Percentiles rank a stretch among this genome's conserved stretches.
phyloP scores from a whole-genome alignment of 2,888 invertebrate genomes.

The Ptilodon capucinus region DNA sequence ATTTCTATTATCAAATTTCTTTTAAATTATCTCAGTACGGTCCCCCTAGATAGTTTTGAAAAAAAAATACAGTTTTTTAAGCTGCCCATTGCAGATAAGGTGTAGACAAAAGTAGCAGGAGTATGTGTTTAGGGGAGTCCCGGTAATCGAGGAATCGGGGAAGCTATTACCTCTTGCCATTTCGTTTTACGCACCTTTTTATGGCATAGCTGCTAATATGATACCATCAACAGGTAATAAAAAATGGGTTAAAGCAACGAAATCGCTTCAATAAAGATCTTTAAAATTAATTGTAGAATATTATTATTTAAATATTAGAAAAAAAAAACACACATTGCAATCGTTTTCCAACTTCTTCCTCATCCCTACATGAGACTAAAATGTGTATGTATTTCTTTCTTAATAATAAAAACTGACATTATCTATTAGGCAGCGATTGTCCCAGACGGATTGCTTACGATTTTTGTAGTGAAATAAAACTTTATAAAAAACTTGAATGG shows the following conservation, averaged over 20 bases:
- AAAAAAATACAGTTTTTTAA: conserved; percentile 36
- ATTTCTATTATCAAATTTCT: not conserved
- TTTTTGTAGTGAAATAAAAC: too few relatives aligned
- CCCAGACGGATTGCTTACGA: too few relatives aligned
- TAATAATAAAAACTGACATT: too few relatives aligned
- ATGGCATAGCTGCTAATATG: conserved; percentile 10
- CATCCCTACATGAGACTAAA: too few relatives aligned
- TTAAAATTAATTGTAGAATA: not conserved
- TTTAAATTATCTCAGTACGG: not conserved
- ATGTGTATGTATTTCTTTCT: too few relatives aligned
- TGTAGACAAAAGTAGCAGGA: conserved; percentile 50
- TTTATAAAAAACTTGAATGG: too few relatives aligned
- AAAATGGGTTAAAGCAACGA: not conserved
- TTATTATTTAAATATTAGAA: too few relatives aligned
- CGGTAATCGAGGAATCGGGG: conserved; percentile 52
- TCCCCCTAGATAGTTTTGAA: conserved; percentile 7
- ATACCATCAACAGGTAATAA: not conserved
- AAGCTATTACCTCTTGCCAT: conserved; percentile 37
- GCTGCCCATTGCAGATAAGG: conserved; percentile 63
- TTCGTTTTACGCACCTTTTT: conserved; percentile 25
- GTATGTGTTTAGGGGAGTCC: conserved; percentile 44
- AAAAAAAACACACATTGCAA: too few relatives aligned
- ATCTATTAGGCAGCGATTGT: too few relatives aligned
- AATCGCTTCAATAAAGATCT: not conserved
- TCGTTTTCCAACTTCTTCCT: too few relatives aligned